Evolutionary conservation across 2,797 vertebrate genomes (phyloP).

Genomic region (Sylvilagus floridanus): DNA sequence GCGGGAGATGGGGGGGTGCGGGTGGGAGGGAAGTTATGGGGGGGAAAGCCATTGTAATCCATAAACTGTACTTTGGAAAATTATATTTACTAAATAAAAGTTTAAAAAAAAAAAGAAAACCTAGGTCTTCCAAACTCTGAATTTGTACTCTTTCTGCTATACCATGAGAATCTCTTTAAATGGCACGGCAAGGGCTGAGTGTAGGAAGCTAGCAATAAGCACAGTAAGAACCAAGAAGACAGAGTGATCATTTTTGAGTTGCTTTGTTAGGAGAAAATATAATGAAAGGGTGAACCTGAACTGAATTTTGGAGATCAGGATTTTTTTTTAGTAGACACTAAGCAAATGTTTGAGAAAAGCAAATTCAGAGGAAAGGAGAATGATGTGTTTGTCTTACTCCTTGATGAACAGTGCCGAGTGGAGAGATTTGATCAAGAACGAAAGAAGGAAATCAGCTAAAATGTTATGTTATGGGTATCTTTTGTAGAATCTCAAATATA

Average conservation of each 20-base stretch:
- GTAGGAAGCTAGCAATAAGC: too few species aligned
- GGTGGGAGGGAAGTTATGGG: too few species aligned
- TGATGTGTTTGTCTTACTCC: background rate
- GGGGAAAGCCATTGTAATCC: too few species aligned
- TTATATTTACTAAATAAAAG: too few species aligned
- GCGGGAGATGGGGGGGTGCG: too few species aligned
- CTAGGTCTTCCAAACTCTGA: background rate
- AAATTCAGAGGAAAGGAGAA: background rate
- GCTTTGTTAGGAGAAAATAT: background rate
- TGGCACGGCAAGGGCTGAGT: background rate
- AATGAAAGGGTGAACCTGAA: background rate
- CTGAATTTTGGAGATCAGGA: background rate
- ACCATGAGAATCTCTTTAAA: background rate
- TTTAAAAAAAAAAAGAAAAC: too few species aligned
- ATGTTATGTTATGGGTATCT: background rate
- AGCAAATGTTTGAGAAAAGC: background rate
- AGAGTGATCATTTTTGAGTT: background rate
- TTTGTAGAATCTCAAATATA: background rate
- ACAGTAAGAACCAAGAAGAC: background rate
- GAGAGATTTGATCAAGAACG: background rate
- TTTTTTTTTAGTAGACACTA: background rate
- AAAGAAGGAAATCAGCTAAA: background rate
- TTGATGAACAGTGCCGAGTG: background rate
- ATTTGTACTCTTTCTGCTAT: background rate
- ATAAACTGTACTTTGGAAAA: too few species aligned